Evolutionary conservation across 2,797 vertebrate genomes (phyloP), one percentile per base, ranked within the genome.

Genomic region (Otolemur crassicaudatus): DNA sequence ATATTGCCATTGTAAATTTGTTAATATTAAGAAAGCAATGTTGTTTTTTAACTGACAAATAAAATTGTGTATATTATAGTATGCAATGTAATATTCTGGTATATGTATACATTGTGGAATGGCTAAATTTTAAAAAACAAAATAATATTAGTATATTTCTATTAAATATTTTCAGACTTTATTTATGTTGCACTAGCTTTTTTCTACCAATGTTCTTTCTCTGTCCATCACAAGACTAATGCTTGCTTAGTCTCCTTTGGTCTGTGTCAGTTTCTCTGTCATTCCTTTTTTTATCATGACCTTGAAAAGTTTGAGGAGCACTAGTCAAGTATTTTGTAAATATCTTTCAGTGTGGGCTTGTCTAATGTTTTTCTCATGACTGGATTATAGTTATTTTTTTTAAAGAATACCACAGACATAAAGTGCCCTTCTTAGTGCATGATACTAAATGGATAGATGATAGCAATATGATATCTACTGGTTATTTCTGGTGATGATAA

Each of bases 21-120:
- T 92, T 60, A 94, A 91, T 79, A 86, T 37, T 92, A 87, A 92
- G 17, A 85, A 95, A 93, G 4, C 22, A 72, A 70, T 84, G 69
- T 70, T 58, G 9, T 65, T 91, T 56, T 70, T 60, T 9, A 34
- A 73, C 14, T 43, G 34, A 65, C 2, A 63, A 63, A 58, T 70
- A 31, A 75, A 83, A 22, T 91, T 43, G 1, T 17, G 23, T 31
- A 56, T 27, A 46, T 65, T 73, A 43, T 29, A 29, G 19, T 37
- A 34, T 22, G 23, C 5, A 83, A 43, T 3, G 53, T 70, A 37
- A 43, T 63, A 37, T 90, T 84, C 46, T 94, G 80, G 76, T 76
- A 83, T 49, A 67, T 23, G 6, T 49, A 77, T 34, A 27, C 16
- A 22, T 23, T n/a, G 22, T 77, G 29, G 40, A 53, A 61, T 70